Evolutionary conservation across 2,113 vertebrate genomes (phyloP).

Genomic region (Pseudopipra pipra): DNA sequence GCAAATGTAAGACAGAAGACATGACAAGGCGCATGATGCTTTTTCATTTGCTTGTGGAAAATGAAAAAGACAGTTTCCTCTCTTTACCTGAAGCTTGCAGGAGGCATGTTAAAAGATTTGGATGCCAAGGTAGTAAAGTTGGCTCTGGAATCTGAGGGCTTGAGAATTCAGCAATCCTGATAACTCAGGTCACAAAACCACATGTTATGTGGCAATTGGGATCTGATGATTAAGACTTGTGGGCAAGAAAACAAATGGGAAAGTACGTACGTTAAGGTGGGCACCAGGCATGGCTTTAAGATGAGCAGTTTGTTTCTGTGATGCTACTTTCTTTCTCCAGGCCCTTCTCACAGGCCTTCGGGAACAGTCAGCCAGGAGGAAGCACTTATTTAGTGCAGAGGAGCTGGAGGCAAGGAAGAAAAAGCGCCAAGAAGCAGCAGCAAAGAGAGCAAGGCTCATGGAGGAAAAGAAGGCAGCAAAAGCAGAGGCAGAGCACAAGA

Average conservation of each 20-base stretch:
- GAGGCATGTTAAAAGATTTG: neutral
- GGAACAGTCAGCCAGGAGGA: conserved; percentile 69
- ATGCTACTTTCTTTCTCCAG: conserved; percentile 58
- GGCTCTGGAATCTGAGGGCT: neutral
- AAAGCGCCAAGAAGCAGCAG: conserved; percentile 79
- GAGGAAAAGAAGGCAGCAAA: conserved; percentile 77
- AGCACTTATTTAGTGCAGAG: conserved; percentile 74
- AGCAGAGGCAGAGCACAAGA: conserved; percentile 80
- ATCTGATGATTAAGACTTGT: neutral
- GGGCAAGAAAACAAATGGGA: neutral
- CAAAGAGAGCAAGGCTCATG: conserved; percentile 80
- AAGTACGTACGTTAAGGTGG: neutral
- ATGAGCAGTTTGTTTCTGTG: neutral
- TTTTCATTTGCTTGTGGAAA: neutral
- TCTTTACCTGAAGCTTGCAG: neutral
- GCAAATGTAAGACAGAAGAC: conserved; percentile 73
- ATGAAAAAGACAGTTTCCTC: neutral
- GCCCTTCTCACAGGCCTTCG: conserved; percentile 61
- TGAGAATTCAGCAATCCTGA: neutral
- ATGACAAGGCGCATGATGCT: neutral
- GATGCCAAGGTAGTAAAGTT: neutral
- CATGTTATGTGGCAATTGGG: neutral
- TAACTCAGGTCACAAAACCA: neutral
- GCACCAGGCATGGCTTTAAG: neutral
- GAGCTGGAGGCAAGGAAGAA: conserved; percentile 78